A percentile compares a stretch with the other conserved stretches of the same genome.
phyloP scores from a whole-genome alignment of 2,888 invertebrate genomes.

The Tiliacea citrago region DNA sequence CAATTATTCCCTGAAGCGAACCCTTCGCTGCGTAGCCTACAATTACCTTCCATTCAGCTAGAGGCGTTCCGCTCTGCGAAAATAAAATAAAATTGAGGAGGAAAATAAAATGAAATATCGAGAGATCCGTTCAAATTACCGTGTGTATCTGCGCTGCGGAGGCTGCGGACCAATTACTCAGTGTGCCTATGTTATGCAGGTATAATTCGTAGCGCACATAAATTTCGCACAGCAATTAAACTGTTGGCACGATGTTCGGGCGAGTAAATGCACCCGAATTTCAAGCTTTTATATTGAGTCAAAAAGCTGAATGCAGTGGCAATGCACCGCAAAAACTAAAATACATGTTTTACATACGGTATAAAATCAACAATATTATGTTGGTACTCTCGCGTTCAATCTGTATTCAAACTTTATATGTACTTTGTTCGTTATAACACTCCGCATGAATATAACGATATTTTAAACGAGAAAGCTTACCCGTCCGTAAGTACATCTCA shows the following conservation, averaged over 20 bases:
- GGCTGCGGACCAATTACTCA: constrained; percentile 69
- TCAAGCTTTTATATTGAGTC: constrained; percentile 67
- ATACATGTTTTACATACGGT: constrained; percentile 68
- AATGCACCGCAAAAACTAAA: constrained; percentile 63
- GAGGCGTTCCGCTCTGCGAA: constrained; percentile 80
- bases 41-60: constrained; percentile 89
- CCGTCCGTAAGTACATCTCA: constrained; percentile 80
- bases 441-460: constrained; percentile 72
- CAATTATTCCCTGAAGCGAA: constrained; percentile 90
- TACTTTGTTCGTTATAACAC: constrained; percentile 57
- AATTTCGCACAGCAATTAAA: constrained; percentile 78
- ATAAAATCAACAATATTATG: constrained; percentile 74
- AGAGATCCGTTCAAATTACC: constrained; percentile 84
- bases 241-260: constrained; percentile 68
- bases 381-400: constrained; percentile 78
- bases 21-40: constrained; percentile 86
- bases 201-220: constrained; percentile 72
- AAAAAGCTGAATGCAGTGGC: constrained; percentile 67
- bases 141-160: constrained; percentile 72
- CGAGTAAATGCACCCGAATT: constrained; percentile 74
- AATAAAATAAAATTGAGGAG: constrained; percentile 87
- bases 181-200: constrained; percentile 66
- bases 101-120: constrained; percentile 88
- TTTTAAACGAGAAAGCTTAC: constrained; percentile 78
- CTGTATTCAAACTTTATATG: constrained; percentile 64